A percentile compares a stretch with the other conserved stretches of the same genome.
Conservation (phyloP, 2,888 invertebrate genomes). For the Pheosia tremula region DNA sequence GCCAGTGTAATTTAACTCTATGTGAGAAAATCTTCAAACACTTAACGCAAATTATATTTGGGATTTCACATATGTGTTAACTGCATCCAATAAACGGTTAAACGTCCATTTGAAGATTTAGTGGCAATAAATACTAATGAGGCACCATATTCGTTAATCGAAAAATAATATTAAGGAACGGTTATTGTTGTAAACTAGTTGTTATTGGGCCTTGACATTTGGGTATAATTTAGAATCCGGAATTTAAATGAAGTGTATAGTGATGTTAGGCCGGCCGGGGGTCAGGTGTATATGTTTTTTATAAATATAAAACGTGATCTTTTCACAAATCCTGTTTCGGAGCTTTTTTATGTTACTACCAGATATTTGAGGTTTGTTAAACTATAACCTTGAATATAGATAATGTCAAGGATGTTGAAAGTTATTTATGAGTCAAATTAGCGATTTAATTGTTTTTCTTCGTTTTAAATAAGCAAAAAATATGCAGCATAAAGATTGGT, state of each 20-base stretch:
- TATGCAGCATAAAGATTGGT: no score
- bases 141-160: constrained; percentile 14
- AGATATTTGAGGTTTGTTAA: not conserved
- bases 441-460: not conserved
- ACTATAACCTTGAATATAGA: not conserved
- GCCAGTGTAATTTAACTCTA: not conserved
- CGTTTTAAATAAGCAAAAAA: not conserved
- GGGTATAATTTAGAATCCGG: not conserved
- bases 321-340: constrained; percentile 7
- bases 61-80: not conserved
- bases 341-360: constrained; percentile 17
- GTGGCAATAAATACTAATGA: constrained; percentile 13
- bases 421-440: not conserved
- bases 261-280: constrained; percentile 1
- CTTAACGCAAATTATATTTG: not conserved
- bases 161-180: constrained; percentile 15
- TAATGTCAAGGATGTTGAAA: constrained; percentile 1
- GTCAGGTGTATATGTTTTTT: constrained; percentile 10
- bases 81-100: not conserved
- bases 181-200: constrained; percentile 10
- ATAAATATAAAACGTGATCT: constrained; percentile 8
- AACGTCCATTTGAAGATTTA: constrained; percentile 10
- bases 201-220: constrained; percentile 26
- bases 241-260: constrained; percentile 9
- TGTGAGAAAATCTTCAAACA: not conserved